These are phyloP conservation scores for Semaprochilodus insignis DNA, from an alignment of 2,797 vertebrate species.

Conservation along the genomic window DNA sequence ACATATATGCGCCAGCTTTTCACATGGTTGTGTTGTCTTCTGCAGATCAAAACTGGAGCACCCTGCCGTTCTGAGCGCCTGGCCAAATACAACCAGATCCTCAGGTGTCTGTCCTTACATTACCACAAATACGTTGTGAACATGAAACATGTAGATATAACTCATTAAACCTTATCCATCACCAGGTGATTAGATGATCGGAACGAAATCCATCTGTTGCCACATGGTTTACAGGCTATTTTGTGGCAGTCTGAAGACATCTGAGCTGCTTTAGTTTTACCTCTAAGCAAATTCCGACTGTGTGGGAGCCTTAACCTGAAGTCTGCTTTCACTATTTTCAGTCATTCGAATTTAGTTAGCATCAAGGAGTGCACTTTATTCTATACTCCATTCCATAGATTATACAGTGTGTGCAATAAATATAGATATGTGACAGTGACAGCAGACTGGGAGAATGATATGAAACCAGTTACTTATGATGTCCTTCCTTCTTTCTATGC, in stretches of 20 bases:
- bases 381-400: neutral
- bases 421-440: too few species aligned
- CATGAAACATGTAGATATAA: neutral
- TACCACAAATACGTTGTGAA: neutral
- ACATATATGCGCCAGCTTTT: neutral
- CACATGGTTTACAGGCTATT: neutral
- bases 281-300: neutral
- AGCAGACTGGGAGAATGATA: neutral
- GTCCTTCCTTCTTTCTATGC: neutral
- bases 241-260: neutral
- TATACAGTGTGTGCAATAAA: too few species aligned
- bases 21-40: conserved; percentile 7
- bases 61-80: conserved; percentile 95
- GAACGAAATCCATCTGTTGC: too few species aligned
- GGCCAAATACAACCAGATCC: conserved; percentile 97
- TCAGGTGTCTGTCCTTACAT: conserved; percentile 78
- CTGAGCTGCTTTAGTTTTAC: neutral
- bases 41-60: conserved; percentile 95
- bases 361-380: neutral
- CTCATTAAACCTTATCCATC: neutral
- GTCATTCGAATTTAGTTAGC: too few species aligned
- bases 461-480: neutral
- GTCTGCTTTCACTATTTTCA: neutral
- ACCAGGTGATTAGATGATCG: neutral
- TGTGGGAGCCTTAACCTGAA: neutral